phyloP scores from a whole-genome alignment of 1,140 invertebrate species.

The Bombus fervidus region DNA sequence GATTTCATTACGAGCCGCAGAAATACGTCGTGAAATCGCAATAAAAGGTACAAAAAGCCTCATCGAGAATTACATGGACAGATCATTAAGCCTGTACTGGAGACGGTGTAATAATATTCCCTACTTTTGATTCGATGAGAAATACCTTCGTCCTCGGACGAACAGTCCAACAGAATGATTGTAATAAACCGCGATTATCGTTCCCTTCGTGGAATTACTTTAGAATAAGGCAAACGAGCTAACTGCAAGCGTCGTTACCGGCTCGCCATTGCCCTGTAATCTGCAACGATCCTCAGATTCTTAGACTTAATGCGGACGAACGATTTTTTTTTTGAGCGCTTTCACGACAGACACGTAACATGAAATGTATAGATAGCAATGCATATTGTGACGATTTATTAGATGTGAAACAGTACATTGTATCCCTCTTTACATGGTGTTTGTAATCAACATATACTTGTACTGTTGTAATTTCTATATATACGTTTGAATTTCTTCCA shows the following conservation, averaged over 20 bases:
- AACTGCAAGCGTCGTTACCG: background rate
- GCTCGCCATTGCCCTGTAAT: background rate
- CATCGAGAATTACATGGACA: background rate
- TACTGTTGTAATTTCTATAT: too few relatives aligned
- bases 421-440: too few relatives aligned
- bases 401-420: too few relatives aligned
- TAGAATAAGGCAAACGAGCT: background rate
- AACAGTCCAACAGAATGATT: background rate
- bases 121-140: background rate
- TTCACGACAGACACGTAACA: too few relatives aligned
- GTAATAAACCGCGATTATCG: slow-evolving; percentile 42
- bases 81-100: background rate
- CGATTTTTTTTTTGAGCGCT: too few relatives aligned
- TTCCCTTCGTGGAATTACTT: background rate
- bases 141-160: background rate
- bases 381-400: too few relatives aligned
- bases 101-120: background rate
- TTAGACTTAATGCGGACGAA: too few relatives aligned
- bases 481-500: too few relatives aligned
- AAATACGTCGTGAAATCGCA: background rate
- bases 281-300: background rate
- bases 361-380: too few relatives aligned
- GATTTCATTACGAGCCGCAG: background rate
- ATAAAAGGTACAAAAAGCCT: background rate
- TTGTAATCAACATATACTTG: too few relatives aligned